Conservation (phyloP, 2,888 invertebrate species). For the Himalopsyche japonica region DNA sequence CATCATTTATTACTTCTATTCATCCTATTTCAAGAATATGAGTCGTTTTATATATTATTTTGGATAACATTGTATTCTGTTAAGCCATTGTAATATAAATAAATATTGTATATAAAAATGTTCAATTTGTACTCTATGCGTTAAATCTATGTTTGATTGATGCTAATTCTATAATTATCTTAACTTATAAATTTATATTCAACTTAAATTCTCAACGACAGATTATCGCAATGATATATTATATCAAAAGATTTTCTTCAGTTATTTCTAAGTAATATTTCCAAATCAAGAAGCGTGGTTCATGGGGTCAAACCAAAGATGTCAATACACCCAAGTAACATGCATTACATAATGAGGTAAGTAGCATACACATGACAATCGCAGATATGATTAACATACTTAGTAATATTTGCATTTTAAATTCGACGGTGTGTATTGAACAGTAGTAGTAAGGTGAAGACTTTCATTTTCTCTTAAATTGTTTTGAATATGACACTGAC, state of each 20-base stretch:
- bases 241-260: neutral
- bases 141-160: too few species aligned
- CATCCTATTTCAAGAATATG: too few species aligned
- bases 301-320: neutral
- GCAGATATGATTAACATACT: neutral
- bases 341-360: neutral
- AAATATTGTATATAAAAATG: too few species aligned
- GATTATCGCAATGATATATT: neutral
- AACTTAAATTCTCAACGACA: too few species aligned
- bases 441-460: neutral
- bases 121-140: too few species aligned
- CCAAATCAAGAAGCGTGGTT: neutral
- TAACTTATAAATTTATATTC: too few species aligned
- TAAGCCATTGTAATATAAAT: too few species aligned
- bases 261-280: neutral
- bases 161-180: too few species aligned
- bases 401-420: neutral
- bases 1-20: too few species aligned
- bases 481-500: neutral
- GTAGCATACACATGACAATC: neutral
- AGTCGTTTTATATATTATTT: too few species aligned
- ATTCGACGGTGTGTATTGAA: neutral
- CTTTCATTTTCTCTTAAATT: neutral
- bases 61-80: too few species aligned
- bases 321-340: neutral